These are phyloP conservation scores for Luehdorfia chinensis DNA, from an alignment of 1,140 invertebrate genomes.

Conservation along the genomic window DNA sequence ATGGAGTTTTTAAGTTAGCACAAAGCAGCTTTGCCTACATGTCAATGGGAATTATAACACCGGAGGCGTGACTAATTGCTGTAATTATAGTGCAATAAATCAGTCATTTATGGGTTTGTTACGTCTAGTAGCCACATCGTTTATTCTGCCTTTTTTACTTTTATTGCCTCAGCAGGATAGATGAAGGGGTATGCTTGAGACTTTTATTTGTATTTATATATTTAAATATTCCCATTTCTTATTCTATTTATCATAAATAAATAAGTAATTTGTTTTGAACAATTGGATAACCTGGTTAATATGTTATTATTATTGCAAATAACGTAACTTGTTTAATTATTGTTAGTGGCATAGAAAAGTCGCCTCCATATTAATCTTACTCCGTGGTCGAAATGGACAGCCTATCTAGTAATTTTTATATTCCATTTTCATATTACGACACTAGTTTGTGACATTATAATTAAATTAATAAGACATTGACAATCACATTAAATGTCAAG, in stretches of 20 bases:
- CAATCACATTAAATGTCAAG: too few species aligned
- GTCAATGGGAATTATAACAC: constrained; percentile 53
- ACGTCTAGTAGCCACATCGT: constrained; percentile 24
- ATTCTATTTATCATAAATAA: neutral
- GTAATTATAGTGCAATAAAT: constrained; percentile 66
- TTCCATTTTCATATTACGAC: too few species aligned
- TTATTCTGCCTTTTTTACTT: constrained; percentile 20
- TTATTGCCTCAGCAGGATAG: neutral
- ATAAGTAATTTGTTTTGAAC: too few species aligned
- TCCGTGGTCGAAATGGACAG: too few species aligned
- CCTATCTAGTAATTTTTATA: too few species aligned
- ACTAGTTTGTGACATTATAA: too few species aligned
- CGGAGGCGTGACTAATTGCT: constrained; percentile 64
- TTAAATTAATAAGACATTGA: too few species aligned
- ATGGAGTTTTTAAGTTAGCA: constrained; percentile 33
- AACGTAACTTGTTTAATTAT: too few species aligned
- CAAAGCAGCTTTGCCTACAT: constrained; percentile 31
- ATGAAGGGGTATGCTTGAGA: constrained; percentile 2
- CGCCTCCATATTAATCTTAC: too few species aligned
- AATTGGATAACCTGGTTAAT: too few species aligned
- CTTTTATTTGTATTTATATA: neutral
- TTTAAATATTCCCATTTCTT: neutral
- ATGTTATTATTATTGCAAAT: too few species aligned
- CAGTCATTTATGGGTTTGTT: constrained; percentile 51
- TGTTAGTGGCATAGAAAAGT: too few species aligned